phyloP scores from a whole-genome alignment of 1,140 invertebrate genomes.

The Platyscapa corneri region DNA sequence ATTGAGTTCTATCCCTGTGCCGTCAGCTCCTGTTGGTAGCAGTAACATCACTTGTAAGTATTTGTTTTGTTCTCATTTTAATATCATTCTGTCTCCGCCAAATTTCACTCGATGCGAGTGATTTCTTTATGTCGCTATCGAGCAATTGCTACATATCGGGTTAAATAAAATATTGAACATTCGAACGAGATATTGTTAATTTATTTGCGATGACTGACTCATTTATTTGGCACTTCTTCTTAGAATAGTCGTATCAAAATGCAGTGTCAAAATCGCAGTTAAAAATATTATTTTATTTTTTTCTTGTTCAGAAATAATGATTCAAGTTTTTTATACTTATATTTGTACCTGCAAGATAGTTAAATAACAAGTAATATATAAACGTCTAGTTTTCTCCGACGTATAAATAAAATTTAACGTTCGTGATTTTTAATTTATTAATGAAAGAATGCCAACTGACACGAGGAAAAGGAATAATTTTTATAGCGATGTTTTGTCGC shows the following conservation, averaged over 20 bases:
- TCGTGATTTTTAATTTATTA: neutral
- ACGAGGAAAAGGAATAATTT: neutral
- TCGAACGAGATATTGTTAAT: conserved; percentile 34
- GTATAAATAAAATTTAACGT: neutral
- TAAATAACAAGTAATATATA: neutral
- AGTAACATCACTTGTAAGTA: conserved; percentile 82
- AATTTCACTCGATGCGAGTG: too few species aligned
- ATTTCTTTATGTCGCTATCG: too few species aligned
- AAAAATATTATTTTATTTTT: conserved; percentile 18
- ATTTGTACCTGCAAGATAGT: neutral
- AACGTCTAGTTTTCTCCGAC: neutral
- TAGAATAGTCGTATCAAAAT: neutral
- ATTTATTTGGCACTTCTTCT: neutral
- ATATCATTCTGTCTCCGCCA: too few species aligned
- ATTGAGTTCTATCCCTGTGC: conserved; percentile 83
- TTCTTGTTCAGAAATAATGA: neutral
- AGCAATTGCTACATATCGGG: too few species aligned
- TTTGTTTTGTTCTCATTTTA: too few species aligned
- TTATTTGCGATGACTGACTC: conserved; percentile 20
- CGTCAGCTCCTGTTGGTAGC: conserved; percentile 78
- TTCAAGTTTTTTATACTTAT: neutral
- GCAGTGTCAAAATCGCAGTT: neutral
- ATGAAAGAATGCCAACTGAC: neutral
- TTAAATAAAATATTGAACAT: too few species aligned
- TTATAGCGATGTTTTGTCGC: neutral